A percentile compares a stretch with the other conserved stretches of the same genome.
These are phyloP conservation scores for Petrocephalus sullivani DNA, from an alignment of 2,797 vertebrate species.

Conservation along the genomic window DNA sequence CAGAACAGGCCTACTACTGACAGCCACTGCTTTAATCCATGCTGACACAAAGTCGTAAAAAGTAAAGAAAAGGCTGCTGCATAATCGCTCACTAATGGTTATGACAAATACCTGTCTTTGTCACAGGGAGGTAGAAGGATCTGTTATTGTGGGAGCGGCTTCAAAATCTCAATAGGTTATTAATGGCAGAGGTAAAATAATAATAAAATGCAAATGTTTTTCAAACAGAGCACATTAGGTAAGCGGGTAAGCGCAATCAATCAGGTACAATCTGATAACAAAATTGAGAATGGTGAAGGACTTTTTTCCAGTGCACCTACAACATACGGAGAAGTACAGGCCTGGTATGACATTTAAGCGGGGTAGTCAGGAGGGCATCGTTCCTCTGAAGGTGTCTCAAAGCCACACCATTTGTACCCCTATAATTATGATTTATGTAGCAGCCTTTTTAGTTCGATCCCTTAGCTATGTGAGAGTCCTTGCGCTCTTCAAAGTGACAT, in stretches of 20 bases:
- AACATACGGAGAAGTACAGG: constrained; percentile 48
- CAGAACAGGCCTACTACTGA: constrained; percentile 38
- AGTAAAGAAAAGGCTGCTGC: constrained; percentile 44
- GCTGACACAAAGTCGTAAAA: constrained; percentile 49
- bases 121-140: constrained; percentile 23
- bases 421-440: constrained; percentile 67
- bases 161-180: background rate
- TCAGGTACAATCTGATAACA: background rate
- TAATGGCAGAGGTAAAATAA: background rate
- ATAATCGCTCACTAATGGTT: constrained; percentile 59
- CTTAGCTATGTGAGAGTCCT: constrained; percentile 46
- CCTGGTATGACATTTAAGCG: constrained; percentile 60
- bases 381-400: constrained; percentile 48
- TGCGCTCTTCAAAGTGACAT: constrained; percentile 50
- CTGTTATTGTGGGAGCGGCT: background rate
- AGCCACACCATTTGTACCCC: constrained; percentile 50
- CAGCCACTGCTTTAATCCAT: constrained; percentile 57
- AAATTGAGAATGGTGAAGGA: background rate
- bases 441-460: constrained; percentile 45
- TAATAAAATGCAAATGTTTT: background rate
- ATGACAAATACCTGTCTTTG: constrained; percentile 57
- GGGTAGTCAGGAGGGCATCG: constrained; percentile 44
- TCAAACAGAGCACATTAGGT: background rate
- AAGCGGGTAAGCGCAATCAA: background rate
- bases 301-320: constrained; percentile 25